These are phyloP conservation scores for Tupaia chinensis DNA, from an alignment of 2,113 vertebrate genomes.

Conservation along the genomic window DNA sequence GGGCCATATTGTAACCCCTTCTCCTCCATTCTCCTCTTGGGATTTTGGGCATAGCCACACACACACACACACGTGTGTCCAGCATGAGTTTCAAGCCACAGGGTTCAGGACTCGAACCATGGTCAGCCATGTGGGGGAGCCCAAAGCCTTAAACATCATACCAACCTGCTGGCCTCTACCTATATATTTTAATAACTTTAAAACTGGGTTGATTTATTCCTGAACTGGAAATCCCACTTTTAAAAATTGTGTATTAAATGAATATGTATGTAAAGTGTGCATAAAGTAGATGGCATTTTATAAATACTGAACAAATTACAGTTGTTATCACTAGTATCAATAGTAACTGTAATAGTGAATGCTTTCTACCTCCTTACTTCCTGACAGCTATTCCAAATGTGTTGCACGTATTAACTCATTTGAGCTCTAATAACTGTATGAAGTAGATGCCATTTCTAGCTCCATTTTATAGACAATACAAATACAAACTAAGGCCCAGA, in stretches of 20 bases:
- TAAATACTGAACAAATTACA: background rate
- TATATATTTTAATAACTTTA: background rate
- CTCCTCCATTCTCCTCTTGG: too few species aligned
- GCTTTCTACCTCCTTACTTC: background rate
- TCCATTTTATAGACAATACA: background rate
- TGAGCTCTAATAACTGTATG: background rate
- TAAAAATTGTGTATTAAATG: background rate
- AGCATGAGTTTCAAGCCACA: too few species aligned
- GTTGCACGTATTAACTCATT: background rate
- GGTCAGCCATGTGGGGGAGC: too few species aligned
- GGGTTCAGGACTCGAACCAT: too few species aligned
- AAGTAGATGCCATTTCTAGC: background rate
- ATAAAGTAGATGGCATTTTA: background rate
- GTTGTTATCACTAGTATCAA: too few species aligned
- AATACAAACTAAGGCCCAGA: background rate
- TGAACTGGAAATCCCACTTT: background rate
- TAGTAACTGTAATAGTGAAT: background rate
- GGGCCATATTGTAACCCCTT: too few species aligned
- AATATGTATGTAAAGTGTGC: background rate
- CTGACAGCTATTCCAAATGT: background rate
- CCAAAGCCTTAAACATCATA: too few species aligned
- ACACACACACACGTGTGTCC: too few species aligned
- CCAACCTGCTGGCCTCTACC: too few species aligned
- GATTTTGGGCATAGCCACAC: too few species aligned
- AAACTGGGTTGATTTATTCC: background rate